Evolutionary conservation across 2,113 vertebrate species (phyloP).

Genomic region (Aptenodytes forsteri): DNA sequence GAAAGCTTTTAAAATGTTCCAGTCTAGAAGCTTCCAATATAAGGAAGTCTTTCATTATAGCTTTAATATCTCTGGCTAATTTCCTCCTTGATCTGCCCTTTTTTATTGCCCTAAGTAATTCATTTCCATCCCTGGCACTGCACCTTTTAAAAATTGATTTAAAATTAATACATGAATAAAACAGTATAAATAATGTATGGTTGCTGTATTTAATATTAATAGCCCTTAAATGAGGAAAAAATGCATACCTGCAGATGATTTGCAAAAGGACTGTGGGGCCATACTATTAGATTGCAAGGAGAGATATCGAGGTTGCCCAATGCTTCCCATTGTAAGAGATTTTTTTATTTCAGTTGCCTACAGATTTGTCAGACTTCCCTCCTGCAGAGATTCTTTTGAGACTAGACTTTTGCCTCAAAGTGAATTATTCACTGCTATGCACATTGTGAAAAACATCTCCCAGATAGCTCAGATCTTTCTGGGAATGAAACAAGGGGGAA

Average conservation of each 20-base stretch:
- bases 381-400: neutral
- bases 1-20: neutral
- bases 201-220: conserved; percentile 68
- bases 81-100: conserved; percentile 9
- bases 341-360: neutral
- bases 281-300: neutral
- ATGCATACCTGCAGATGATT: conserved; percentile 15
- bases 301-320: neutral
- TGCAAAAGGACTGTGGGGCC: neutral
- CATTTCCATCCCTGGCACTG: conserved; percentile 10
- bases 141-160: conserved; percentile 50
- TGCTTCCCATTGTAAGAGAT: neutral
- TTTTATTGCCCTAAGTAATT: conserved; percentile 45
- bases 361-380: neutral
- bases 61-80: conserved; percentile 23
- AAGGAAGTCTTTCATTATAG: neutral
- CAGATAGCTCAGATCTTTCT: neutral
- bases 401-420: neutral
- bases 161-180: conserved; percentile 63
- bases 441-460: neutral
- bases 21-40: neutral
- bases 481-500: neutral
- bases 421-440: neutral
- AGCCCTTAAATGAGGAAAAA: conserved; percentile 49
- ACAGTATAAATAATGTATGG: conserved; percentile 68